phyloP scores from a whole-genome alignment of 2,888 invertebrate species.

The Cosmorhoe ocellata region DNA sequence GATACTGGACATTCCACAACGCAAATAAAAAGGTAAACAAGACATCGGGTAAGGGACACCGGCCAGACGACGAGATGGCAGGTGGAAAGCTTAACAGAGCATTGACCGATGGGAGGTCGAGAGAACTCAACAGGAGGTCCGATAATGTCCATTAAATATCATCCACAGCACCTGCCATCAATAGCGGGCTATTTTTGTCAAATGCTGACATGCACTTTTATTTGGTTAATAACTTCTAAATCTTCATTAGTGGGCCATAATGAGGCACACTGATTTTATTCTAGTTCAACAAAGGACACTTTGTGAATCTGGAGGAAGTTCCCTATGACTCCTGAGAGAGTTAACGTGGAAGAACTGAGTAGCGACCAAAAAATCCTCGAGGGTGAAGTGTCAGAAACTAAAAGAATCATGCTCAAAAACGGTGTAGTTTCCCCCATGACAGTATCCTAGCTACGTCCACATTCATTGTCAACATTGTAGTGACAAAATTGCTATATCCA shows the following conservation, averaged over 20 bases:
- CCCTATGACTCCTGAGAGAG: no score
- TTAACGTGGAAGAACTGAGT: no score
- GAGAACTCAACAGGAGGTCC: slow-evolving; percentile 17
- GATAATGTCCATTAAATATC: slow-evolving; percentile 4
- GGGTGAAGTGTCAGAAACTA: no score
- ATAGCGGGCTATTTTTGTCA: slow-evolving; percentile 9
- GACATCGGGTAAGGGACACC: slow-evolving; percentile 4
- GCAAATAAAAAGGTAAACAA: background rate
- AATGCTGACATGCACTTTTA: background rate
- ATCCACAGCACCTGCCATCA: slow-evolving; percentile 10
- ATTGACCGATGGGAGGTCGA: slow-evolving; percentile 20
- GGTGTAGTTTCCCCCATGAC: no score
- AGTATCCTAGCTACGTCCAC: slow-evolving; percentile 8
- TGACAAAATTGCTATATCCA: slow-evolving; percentile 43
- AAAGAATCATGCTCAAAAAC: no score
- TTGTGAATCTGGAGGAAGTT: no score
- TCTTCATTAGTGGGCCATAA: no score
- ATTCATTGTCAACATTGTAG: slow-evolving; percentile 38
- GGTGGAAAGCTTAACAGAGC: slow-evolving; percentile 16
- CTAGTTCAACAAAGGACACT: no score
- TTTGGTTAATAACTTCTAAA: no score
- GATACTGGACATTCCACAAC: no score
- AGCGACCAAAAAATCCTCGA: no score
- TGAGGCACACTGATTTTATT: no score
- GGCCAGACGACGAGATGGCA: slow-evolving; percentile 14